phyloP scores from a whole-genome alignment of 2,888 invertebrate genomes.

The Rhagium mordax region DNA sequence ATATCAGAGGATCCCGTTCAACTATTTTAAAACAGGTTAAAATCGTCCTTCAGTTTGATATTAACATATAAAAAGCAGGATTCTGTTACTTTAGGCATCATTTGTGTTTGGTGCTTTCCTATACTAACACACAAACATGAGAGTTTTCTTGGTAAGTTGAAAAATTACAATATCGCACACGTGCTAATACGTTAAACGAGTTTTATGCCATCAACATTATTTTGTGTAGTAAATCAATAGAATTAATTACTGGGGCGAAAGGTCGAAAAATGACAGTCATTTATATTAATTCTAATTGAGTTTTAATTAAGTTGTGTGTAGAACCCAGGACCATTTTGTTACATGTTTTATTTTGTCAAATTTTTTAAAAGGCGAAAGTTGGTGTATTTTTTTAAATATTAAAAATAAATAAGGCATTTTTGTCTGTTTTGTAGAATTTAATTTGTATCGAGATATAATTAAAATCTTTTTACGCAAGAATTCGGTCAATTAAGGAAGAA shows the following conservation, averaged over 20 bases:
- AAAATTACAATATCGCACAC: conserved; percentile 6
- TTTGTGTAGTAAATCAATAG: neutral
- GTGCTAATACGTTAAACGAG: neutral
- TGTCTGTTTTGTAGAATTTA: too few species aligned
- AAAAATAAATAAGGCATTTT: too few species aligned
- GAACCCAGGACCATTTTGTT: too few species aligned
- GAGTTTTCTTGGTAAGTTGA: conserved; percentile 46
- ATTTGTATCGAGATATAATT: too few species aligned
- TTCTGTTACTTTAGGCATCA: conserved; percentile 33
- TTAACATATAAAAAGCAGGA: conserved; percentile 37
- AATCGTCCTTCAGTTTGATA: conserved; percentile 36
- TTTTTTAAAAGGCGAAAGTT: too few species aligned
- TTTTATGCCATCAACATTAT: neutral
- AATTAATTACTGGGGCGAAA: neutral
- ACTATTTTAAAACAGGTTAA: conserved; percentile 32
- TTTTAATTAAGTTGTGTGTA: too few species aligned
- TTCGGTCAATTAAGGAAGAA: too few species aligned
- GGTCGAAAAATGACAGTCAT: neutral
- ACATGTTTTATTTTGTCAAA: too few species aligned
- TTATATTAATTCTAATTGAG: too few species aligned
- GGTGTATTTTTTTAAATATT: too few species aligned
- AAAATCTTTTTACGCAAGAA: too few species aligned
- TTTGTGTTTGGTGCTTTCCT: conserved; percentile 40
- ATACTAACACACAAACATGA: conserved; percentile 43
- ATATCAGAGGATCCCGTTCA: conserved; percentile 15